Conservation (phyloP, 2,113 vertebrate species). For the Gymnarchus niloticus region DNA sequence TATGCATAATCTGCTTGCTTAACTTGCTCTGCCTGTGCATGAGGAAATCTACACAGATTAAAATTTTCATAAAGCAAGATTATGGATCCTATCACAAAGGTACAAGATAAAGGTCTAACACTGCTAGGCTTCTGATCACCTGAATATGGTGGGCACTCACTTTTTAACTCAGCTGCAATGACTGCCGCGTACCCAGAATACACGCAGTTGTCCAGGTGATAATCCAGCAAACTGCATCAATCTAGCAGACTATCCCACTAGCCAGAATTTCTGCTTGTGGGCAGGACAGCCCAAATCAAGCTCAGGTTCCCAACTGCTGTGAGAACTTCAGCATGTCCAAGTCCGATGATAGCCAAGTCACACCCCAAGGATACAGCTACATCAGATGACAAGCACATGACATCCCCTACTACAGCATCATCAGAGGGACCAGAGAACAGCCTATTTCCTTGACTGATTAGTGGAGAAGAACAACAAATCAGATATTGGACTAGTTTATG, state of each 20-base stretch:
- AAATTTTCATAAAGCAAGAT: no score
- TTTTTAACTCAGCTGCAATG: not conserved
- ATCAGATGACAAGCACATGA: not conserved
- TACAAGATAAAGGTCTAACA: no score
- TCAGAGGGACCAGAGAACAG: not conserved
- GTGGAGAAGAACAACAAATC: not conserved
- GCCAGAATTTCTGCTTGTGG: not conserved
- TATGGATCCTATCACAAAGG: no score
- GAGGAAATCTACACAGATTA: no score
- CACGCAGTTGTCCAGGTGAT: not conserved
- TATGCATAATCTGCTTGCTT: no score
- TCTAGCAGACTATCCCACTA: not conserved
- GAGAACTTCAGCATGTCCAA: not conserved
- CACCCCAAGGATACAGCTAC: not conserved
- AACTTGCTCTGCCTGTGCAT: no score
- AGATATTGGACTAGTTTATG: not conserved
- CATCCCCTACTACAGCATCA: not conserved
- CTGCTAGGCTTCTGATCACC: no score
- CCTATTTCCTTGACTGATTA: not conserved
- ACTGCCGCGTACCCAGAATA: not conserved
- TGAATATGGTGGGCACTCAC: no score
- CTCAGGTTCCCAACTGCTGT: not conserved
- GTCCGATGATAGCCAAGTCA: not conserved
- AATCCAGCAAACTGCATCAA: not conserved
- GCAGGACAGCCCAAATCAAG: not conserved